Base-by-base conservation (phyloP, 2,797 vertebrate genomes). In the Notoglanidium macrostoma region DNA sequence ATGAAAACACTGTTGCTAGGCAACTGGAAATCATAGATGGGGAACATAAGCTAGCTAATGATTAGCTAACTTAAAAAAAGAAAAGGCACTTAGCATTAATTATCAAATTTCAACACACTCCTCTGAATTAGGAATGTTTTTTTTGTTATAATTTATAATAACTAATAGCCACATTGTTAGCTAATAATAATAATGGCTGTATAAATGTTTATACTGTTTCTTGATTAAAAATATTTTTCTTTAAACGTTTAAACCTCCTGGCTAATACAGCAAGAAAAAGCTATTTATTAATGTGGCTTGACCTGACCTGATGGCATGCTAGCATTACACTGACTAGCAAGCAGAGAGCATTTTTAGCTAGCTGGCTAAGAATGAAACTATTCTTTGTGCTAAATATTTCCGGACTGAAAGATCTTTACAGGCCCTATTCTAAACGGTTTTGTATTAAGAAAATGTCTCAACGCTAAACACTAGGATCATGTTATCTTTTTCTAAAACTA, bases 351-450 rank as follows among this genome's bases (percentile, higher is more conserved):
- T 19, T 44, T 44, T n/a, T 63, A 81, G 23, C 78, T 44, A 17
- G 59, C 79, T 29, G 4, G 32, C 19, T 59, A 79, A 79, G 54
- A 59, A 79, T 12, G 5, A 23, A 54, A 57, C 55, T 5, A 11
- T 55, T 78, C 9, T 78, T 32, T 78, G n/a, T 78, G 76, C 76
- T 78, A 57, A 81, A 81, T 63, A 15, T 63, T 81, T 63, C 10
- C 14, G 63, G 9, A 59, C 15, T 19, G n/a, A 32, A 59, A 21
- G 15, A 17, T 63, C 46, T 81, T 63, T 81, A 2, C 5, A 55
- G 49, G n/a, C 15, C 15, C 17, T 78, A 9, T 12, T 23, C 21
- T 59, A 80, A 44, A 14, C 0, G 0, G 26, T 0, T 59, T 35
- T 44, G 8, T 40, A 12, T 61, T 1, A 61, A 80, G 15, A 59